phyloP scores from a whole-genome alignment of 2,113 vertebrate genomes.

The Phycodurus eques region DNA sequence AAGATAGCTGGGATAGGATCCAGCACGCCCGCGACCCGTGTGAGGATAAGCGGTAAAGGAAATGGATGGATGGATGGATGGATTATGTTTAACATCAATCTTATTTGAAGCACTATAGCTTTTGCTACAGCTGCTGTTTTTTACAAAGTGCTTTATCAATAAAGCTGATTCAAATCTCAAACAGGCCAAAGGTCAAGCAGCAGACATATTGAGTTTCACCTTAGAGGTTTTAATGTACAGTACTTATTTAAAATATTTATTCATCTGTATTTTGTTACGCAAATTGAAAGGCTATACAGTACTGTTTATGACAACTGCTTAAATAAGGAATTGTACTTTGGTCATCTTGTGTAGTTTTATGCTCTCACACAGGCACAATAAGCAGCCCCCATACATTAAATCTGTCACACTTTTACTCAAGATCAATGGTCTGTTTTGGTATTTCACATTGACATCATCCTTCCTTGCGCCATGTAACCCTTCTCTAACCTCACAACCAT shows the following conservation, averaged over 20 bases:
- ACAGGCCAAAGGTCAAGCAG: too few relatives aligned
- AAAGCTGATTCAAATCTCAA: too few relatives aligned
- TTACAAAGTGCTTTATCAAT: too few relatives aligned
- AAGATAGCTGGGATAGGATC: too few relatives aligned
- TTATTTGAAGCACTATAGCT: too few relatives aligned
- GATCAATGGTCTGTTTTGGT: constrained; percentile 58
- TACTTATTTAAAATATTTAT: not conserved
- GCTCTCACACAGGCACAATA: constrained; percentile 4
- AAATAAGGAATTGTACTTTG: constrained; percentile 26
- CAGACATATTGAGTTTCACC: too few relatives aligned
- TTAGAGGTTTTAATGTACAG: not conserved
- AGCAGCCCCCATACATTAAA: constrained; percentile 6
- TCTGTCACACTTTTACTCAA: constrained; percentile 48
- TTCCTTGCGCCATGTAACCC: constrained; percentile 50
- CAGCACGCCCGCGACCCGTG: too few relatives aligned
- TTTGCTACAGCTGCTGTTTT: constrained; percentile 35
- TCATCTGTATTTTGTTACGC: not conserved
- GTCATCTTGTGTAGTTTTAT: constrained; percentile 12
- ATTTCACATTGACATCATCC: constrained; percentile 65
- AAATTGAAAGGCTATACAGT: constrained; percentile 19
- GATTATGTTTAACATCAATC: too few relatives aligned
- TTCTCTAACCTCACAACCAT: constrained; percentile 36
- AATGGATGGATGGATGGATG: too few relatives aligned
- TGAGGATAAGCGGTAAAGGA: too few relatives aligned
- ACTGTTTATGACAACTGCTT: constrained; percentile 28